Base-by-base conservation (phyloP, 2,113 vertebrate species). In the Lates calcarifer region DNA sequence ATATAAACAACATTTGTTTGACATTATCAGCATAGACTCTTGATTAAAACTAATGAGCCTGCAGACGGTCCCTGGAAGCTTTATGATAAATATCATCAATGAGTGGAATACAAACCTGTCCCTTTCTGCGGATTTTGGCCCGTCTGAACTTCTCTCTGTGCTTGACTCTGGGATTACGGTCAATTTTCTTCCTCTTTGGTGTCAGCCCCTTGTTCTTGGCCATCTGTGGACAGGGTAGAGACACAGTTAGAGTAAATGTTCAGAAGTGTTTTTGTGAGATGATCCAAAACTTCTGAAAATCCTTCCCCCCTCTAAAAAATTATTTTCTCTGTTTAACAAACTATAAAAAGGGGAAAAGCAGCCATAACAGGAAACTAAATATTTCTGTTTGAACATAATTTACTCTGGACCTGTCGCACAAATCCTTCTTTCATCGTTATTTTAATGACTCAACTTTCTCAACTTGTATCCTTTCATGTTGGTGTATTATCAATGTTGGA, bases 121-220 rank as follows among this genome's bases (percentile, higher is more conserved):
- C 98, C 94, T 96, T 97, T 82, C 98, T 95, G 70, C 97, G 96
- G 82, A 99, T 98, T 69, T 96, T 97, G 68, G 98, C 98, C 6
- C 95, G 93, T 51, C 97, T 94, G 91, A 96, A 99, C 89, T 99
- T 99, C 92, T 99, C 97, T 79, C 97, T 92, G 47, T 99, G 96
- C 86, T 99, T 99, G 56, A 99, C 98, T 87, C 98, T 93, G 53
- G 98, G 98, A 87, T 99, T 99, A 1, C 98, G 96, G 72, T 99
- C 97, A 0, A 98, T 97, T 91, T 99, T 99, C 95, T 95, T 98
- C 92, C 98, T 96, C 63, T 94, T 96, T 26, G 98, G 98, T 0
- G 96, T 99, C 12, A 99, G 97, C 8, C 98, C 98, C 90, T 96
- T 96, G 91, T 96, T 96, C 86, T 96, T 96, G 22, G 95, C 92